Percentiles rank a stretch among this genome's conserved stretches.
phyloP scores from a whole-genome alignment of 1,140 invertebrate species.

The Calephelis virginiensis region DNA sequence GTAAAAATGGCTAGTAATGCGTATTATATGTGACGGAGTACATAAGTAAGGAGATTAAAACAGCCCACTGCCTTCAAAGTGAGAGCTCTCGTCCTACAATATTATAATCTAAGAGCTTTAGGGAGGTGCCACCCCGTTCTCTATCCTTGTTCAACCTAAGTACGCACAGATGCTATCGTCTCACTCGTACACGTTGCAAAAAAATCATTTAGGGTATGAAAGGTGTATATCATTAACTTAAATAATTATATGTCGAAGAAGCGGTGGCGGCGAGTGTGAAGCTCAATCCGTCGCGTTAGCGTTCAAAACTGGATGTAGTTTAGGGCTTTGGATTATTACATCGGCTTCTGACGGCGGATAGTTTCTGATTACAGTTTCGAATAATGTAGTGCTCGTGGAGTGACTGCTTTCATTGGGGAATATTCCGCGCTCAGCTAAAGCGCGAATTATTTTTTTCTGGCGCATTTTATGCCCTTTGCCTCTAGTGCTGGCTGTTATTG shows the following conservation, averaged over 20 bases:
- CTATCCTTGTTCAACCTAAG: conserved; percentile 35
- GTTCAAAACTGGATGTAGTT: conserved; percentile 19
- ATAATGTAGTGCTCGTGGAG: conserved; percentile 64
- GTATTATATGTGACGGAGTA: conserved; percentile 28
- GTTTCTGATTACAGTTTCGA: conserved; percentile 64
- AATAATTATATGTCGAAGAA: conserved; percentile 65
- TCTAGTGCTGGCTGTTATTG: background rate
- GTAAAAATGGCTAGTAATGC: background rate
- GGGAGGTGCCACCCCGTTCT: conserved; percentile 48
- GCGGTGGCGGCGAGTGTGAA: conserved; percentile 27
- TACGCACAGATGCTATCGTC: conserved; percentile 18
- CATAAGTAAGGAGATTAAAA: conserved; percentile 62
- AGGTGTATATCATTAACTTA: conserved; percentile 75
- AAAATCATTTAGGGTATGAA: conserved; percentile 58
- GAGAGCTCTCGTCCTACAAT: conserved; percentile 43
- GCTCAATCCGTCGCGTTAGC: conserved; percentile 23
- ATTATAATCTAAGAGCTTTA: conserved; percentile 52
- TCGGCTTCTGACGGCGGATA: conserved; percentile 38
- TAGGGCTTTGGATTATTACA: conserved; percentile 15
- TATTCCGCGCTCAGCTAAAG: conserved; percentile 44
- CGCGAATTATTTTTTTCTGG: conserved; percentile 41
- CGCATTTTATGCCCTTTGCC: conserved; percentile 30
- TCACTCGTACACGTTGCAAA: conserved; percentile 41
- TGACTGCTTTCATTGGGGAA: conserved; percentile 70
- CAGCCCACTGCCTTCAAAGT: conserved; percentile 45